Base-by-base conservation (phyloP, 2,797 vertebrate species). In the Cynodonichthys magdalenae region DNA sequence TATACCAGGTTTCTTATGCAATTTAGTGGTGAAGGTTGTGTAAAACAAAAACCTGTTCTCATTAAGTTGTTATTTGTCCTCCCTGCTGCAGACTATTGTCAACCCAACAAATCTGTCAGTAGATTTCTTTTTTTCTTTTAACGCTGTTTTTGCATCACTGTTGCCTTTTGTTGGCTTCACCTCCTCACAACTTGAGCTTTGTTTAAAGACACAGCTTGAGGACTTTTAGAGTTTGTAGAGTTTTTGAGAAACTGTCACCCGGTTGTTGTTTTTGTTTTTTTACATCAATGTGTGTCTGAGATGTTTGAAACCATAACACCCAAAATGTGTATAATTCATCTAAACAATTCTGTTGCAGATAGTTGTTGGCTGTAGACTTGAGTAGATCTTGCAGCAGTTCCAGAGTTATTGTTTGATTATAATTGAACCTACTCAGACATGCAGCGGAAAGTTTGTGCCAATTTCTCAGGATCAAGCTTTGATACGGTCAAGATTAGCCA, bases 1-100 rank as follows among this genome's bases (percentile, higher is more conserved):
- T 92, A 88, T 93, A 93, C 89, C 91, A 93, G 90, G 91, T 92
- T 93, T 93, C 90, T 93, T 93, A 93, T 93, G 92, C 92, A 93
- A 93, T 89, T 91, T 87, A 89, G 88, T 91, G 88, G 83, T 91
- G 77, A 83, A 85, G 87, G 88, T 90, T 84, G 87, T 92, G 89
- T 88, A 79, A 81, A 87, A 86, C 51, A 55, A 88, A 86, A 89
- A 74, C 82, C 89, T 68, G 80, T 87, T 77, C 59, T 75, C 60
- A 79, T 87, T 79, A 78, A 76, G 74, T 79, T 77, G 64, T 81
- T 70, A 77, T 74, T 59, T 31, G 80, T 86, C 75, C 70, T 84
- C 80, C 68, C 79, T 51, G 53, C 77, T 64, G 66, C 71, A 73
- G 71, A 64, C 61, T 54, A 74, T 73, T 29, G 63, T 77, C 48